Conservation (phyloP, 35 echinoderm and acorn worm species). For the Eucidaris tribuloides region DNA sequence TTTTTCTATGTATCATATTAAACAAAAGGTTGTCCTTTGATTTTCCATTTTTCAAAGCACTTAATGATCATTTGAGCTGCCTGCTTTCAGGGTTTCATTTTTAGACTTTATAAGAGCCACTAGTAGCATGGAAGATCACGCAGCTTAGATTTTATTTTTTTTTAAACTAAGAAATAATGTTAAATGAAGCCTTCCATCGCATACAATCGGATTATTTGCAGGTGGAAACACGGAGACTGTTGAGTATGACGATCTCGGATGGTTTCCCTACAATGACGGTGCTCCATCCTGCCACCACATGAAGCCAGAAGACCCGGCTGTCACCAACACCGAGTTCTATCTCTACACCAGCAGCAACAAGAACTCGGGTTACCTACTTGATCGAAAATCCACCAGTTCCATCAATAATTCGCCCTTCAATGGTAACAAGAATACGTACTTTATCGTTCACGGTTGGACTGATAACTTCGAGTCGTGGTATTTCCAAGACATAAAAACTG, state of each 20-base stretch:
- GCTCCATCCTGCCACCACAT: background rate
- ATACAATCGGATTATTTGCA: no score
- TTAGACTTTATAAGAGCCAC: no score
- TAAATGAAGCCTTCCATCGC: no score
- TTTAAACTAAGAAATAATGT: no score
- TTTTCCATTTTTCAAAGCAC: no score
- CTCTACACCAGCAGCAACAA: conserved; percentile 8
- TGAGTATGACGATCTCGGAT: background rate
- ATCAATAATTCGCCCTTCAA: conserved; percentile 11
- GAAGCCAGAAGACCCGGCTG: background rate
- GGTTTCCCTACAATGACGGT: background rate
- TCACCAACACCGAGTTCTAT: background rate
- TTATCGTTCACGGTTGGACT: conserved; percentile 1
- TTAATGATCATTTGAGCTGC: no score
- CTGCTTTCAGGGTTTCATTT: no score
- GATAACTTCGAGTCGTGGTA: background rate
- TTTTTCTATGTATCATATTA: no score
- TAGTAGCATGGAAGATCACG: no score
- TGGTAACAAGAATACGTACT: background rate
- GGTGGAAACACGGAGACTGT: conserved; percentile 5
- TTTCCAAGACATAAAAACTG: background rate
- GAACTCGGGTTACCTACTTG: background rate
- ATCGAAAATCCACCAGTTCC: background rate
- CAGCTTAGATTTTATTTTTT: no score
- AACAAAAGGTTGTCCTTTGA: no score